Percentiles rank a stretch among this genome's conserved stretches.
These are phyloP conservation scores for Aegypius monachus DNA, from an alignment of 2,113 vertebrate species.

Conservation along the genomic window DNA sequence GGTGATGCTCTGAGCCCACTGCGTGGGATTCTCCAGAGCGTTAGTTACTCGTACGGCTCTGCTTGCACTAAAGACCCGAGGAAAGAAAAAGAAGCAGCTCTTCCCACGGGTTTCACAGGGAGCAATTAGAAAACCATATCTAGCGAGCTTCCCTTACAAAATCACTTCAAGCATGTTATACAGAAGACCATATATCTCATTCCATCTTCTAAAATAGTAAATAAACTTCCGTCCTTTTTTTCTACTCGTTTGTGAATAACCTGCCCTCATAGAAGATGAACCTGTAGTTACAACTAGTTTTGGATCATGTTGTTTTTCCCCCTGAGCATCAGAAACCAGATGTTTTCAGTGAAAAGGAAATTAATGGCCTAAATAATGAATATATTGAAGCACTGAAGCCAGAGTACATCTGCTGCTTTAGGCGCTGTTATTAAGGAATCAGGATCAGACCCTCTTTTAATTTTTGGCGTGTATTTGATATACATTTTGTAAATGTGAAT, in stretches of 20 bases:
- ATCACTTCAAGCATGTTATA: background rate
- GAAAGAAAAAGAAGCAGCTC: background rate
- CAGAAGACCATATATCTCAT: accelerated
- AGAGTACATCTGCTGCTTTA: constrained; percentile 63
- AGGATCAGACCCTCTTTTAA: background rate
- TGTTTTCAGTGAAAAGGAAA: constrained; percentile 65
- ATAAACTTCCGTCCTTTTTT: background rate
- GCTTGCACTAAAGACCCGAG: background rate
- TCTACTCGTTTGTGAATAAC: background rate
- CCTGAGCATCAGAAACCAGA: constrained; percentile 62
- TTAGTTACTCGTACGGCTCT: background rate
- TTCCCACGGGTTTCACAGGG: background rate
- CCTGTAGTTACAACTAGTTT: constrained; percentile 49
- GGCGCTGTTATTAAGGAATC: background rate
- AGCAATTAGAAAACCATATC: background rate
- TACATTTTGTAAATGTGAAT: constrained; percentile 32
- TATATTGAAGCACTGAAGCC: constrained; percentile 45
- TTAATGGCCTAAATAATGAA: constrained; percentile 71
- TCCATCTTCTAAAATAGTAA: background rate
- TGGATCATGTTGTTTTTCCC: constrained; percentile 45
- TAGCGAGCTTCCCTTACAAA: background rate
- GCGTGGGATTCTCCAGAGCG: background rate
- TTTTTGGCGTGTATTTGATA: constrained; percentile 1
- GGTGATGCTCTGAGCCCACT: background rate
- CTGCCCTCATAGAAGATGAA: constrained; percentile 46